These are phyloP conservation scores for Ictidomys tridecemlineatus DNA, from an alignment of 2,113 vertebrate species.

Conservation along the genomic window DNA sequence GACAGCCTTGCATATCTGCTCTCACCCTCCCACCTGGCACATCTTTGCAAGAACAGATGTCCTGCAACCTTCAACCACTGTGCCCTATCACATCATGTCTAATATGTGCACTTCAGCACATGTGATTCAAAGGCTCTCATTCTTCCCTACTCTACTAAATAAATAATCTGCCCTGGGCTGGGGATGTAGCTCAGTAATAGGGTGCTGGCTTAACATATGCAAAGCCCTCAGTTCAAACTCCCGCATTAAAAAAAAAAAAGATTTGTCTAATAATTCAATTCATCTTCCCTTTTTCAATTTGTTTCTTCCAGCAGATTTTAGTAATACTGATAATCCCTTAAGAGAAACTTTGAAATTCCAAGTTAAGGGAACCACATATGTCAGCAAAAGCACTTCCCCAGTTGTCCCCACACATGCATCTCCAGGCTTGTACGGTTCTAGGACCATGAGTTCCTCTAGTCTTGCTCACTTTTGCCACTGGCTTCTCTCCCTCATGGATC, in stretches of 20 bases:
- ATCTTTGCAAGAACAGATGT: background rate
- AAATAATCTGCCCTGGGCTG: background rate
- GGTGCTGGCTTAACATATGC: background rate
- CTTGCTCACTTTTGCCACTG: background rate
- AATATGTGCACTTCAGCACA: background rate
- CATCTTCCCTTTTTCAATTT: background rate
- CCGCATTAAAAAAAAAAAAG: background rate
- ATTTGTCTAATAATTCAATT: background rate
- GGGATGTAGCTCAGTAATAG: background rate
- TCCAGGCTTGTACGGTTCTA: background rate
- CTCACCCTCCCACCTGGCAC: too few species aligned
- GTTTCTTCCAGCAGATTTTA: background rate
- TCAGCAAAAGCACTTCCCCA: background rate
- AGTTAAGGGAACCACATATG: background rate
- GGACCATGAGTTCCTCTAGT: background rate
- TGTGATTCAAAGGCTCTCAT: background rate
- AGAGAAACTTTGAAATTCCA: background rate
- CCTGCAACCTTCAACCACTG: background rate
- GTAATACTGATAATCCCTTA: background rate
- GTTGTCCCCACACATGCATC: background rate
- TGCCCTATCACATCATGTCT: background rate
- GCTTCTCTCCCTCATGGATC: background rate
- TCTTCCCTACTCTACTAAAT: background rate
- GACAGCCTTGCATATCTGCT: too few species aligned
- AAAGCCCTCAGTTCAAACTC: background rate